Base-by-base conservation (phyloP, 2,113 vertebrate species). In the Balaenoptera acutorostrata region DNA sequence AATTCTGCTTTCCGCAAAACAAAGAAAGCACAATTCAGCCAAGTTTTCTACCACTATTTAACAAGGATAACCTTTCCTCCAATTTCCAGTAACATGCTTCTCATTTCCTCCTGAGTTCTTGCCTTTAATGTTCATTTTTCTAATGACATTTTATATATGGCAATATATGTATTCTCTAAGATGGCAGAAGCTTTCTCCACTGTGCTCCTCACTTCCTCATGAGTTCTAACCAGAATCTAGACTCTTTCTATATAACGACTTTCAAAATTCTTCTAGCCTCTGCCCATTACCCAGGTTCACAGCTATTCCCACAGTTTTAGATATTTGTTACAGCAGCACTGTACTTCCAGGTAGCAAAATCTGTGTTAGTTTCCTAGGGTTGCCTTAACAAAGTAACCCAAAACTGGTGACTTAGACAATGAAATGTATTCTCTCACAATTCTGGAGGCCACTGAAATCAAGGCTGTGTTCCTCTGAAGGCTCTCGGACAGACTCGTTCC, bases 81-180 rank as follows among this genome's bases (percentile, higher is more conserved):
- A 66, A 10, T 52, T 81, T 74, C 74, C 14, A 81, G 44, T 52
- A 80, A 83, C 21, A 41, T n/a, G 17, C 33, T 78, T 13, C 77
- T 93, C 66, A 88, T 94, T 86, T 92, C 64, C 46, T 94, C 92
- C 69, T 64, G 69, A 49, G 61, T 21, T 61, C 21, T 63, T 95
- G 33, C 41, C 15, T 86, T 80, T 71, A n/a, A 63, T 61, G 63
- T 86, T 77, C 61, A 74, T 52, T 69, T 80, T 91, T 69, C 33
- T 69, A 85, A 31, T 18, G 52, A 36, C 18, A 46, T 69, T 77
- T 83, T 88, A 11, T 41, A 27, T 11, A 5, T 15, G 64, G 27
- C 36, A 93, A n/a, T 25, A 33, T 52, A 68, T 27, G 39, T 63
- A 25, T 78, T 66, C 46, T 31, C 77, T 13, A 61, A 88, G 88